Evolutionary conservation across 1,140 invertebrate genomes (phyloP).

Genomic region (Xylocopa sonorina): DNA sequence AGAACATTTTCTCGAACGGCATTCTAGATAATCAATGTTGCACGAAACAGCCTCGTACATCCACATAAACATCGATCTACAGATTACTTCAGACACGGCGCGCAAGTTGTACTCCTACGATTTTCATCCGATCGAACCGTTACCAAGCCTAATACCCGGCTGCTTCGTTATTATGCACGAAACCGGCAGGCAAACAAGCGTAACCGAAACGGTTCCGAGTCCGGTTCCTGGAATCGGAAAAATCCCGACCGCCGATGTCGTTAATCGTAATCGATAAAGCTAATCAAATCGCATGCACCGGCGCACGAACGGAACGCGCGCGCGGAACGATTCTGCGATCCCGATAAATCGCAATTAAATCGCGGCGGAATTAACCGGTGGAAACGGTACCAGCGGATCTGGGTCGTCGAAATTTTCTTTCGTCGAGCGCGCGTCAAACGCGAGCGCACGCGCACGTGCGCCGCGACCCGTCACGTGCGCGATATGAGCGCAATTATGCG

Average conservation of each 20-base stretch:
- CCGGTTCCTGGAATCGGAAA: not conserved
- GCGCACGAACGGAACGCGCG: not conserved
- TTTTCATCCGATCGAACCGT: conserved; percentile 3
- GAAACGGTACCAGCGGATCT: not conserved
- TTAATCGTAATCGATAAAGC: conserved; percentile 23
- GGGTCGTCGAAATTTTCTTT: conserved; percentile 16
- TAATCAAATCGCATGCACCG: conserved; percentile 14
- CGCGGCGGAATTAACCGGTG: not conserved
- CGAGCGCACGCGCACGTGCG: no score
- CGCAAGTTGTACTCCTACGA: conserved; percentile 1
- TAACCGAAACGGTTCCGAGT: not conserved
- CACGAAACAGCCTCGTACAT: not conserved
- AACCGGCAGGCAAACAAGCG: not conserved
- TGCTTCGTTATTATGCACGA: conserved; percentile 9
- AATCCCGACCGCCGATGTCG: not conserved
- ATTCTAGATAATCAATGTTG: not conserved
- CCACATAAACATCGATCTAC: not conserved
- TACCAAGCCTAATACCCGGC: not conserved
- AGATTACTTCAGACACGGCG: not conserved
- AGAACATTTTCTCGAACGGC: conserved; percentile 6
- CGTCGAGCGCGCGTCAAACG: not conserved
- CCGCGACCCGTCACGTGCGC: not conserved
- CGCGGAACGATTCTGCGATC: not conserved
- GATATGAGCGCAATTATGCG: conserved; percentile 37
- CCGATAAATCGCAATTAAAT: conserved; percentile 31